These are phyloP conservation scores for Lasioglossum pauxillum DNA, from an alignment of 2,888 invertebrate species.

Conservation along the genomic window DNA sequence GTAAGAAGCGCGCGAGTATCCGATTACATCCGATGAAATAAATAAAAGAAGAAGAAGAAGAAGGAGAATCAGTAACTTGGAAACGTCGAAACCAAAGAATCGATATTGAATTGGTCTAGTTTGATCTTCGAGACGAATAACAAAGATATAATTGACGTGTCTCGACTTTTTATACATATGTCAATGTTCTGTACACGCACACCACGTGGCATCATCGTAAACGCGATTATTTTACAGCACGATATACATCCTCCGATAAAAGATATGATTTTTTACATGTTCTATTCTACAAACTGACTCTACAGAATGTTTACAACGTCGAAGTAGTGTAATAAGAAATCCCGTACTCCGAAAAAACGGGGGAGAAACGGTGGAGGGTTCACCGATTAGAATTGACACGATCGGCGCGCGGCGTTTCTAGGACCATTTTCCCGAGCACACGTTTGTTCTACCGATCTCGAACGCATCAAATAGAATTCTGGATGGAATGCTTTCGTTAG, in stretches of 20 bases:
- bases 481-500: constrained; percentile 79
- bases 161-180: constrained; percentile 51
- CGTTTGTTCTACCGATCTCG: constrained; percentile 38
- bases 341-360: constrained; percentile 21
- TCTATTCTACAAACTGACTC: constrained; percentile 68
- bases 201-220: constrained; percentile 44
- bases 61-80: constrained; percentile 14
- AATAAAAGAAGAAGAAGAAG: constrained; percentile 27
- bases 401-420: not conserved
- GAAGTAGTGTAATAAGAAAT: constrained; percentile 45
- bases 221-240: constrained; percentile 70
- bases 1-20: constrained; percentile 17
- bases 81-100: constrained; percentile 2
- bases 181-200: constrained; percentile 65
- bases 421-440: constrained; percentile 35
- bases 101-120: constrained; percentile 39
- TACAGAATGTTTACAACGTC: constrained; percentile 60
- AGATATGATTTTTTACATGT: constrained; percentile 61
- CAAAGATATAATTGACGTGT: constrained; percentile 62
- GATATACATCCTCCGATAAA: constrained; percentile 64
- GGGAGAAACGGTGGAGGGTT: constrained; percentile 32
- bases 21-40: constrained; percentile 27
- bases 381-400: constrained; percentile 7
- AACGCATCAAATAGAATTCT: constrained; percentile 63
- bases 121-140: constrained; percentile 28